These are phyloP conservation scores for Isichthys henryi DNA, from an alignment of 2,113 vertebrate genomes.

Conservation along the genomic window DNA sequence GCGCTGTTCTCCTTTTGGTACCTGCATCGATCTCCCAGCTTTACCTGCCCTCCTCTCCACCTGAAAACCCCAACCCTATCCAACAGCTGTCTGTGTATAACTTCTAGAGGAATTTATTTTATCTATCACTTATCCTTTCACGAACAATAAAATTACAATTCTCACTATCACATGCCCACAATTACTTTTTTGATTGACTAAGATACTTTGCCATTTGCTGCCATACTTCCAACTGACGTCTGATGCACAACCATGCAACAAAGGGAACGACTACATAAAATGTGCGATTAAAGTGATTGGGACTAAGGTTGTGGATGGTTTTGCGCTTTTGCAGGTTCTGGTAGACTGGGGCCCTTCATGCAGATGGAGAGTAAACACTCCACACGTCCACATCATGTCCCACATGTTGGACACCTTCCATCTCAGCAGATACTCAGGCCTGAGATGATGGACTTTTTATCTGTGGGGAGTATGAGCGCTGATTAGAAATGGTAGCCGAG, in stretches of 20 bases:
- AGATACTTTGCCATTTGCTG: neutral
- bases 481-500: conserved; percentile 44
- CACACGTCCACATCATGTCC: neutral
- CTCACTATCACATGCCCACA: neutral
- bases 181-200: neutral
- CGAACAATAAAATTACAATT: neutral
- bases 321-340: neutral
- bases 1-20: neutral
- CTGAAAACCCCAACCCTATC: neutral
- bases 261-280: neutral
- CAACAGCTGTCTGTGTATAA: neutral
- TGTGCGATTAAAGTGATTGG: neutral
- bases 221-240: neutral
- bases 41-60: neutral
- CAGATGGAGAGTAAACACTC: neutral
- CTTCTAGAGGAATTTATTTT: neutral
- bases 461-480: conserved; percentile 35
- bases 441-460: conserved; percentile 47
- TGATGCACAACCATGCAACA: neutral
- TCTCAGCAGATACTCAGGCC: conserved; percentile 34
- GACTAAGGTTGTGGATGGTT: neutral
- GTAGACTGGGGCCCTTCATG: neutral
- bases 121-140: neutral
- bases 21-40: neutral
- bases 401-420: conserved; percentile 1